Conservation (phyloP, 2,888 invertebrate species). For the Melieria crassipennis region DNA sequence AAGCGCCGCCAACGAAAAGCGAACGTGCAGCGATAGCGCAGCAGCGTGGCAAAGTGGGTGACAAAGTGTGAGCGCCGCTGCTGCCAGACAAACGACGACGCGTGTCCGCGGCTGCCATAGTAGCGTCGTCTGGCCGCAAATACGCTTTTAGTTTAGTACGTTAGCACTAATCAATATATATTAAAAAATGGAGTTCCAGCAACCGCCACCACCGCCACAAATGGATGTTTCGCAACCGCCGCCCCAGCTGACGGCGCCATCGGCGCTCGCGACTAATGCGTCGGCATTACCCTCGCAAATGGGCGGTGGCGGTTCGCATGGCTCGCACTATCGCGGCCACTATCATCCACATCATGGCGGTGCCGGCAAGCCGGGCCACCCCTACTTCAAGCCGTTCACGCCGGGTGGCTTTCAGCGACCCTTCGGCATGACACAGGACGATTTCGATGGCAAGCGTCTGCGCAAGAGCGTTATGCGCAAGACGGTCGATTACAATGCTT, state of each 20-base stretch:
- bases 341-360: slow-evolving; percentile 60
- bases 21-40: too few relatives aligned
- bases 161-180: not conserved
- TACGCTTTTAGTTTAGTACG: too few relatives aligned
- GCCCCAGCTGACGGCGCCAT: slow-evolving; percentile 57
- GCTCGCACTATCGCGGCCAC: slow-evolving; percentile 52
- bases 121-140: too few relatives aligned
- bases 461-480: slow-evolving; percentile 97
- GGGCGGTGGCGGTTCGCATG: slow-evolving; percentile 41
- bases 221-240: slow-evolving; percentile 63
- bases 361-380: slow-evolving; percentile 60
- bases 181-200: slow-evolving; percentile 37
- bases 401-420: slow-evolving; percentile 65
- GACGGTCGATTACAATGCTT: slow-evolving; percentile 97
- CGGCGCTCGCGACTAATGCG: slow-evolving; percentile 58
- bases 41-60: too few relatives aligned
- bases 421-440: slow-evolving; percentile 75
- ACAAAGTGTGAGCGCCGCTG: slow-evolving; percentile 12
- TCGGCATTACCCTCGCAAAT: slow-evolving; percentile 56
- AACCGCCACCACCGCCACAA: slow-evolving; percentile 43
- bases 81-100: not conserved
- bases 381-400: slow-evolving; percentile 63
- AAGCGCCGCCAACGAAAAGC: too few relatives aligned
- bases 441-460: slow-evolving; percentile 95
- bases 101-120: not conserved